phyloP scores from a whole-genome alignment of 2,888 invertebrate species.

The Torymus texanus region DNA sequence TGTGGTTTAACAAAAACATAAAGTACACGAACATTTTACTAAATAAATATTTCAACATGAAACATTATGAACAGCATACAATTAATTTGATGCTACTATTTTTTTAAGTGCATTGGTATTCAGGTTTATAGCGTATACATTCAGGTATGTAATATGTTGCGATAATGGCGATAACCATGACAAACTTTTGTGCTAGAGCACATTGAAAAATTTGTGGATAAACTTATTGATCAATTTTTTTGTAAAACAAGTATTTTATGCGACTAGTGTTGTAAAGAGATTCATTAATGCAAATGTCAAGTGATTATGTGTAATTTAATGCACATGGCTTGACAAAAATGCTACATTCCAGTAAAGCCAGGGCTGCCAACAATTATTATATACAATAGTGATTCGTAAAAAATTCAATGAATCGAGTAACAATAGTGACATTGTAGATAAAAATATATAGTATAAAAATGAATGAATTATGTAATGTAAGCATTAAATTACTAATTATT shows the following conservation, averaged over 20 bases:
- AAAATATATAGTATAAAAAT: conserved; percentile 54
- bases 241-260: conserved; percentile 47
- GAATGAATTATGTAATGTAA: conserved; percentile 58
- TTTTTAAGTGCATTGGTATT: conserved; percentile 38
- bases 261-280: conserved; percentile 48
- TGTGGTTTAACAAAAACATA: conserved; percentile 48
- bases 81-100: conserved; percentile 63
- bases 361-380: conserved; percentile 67
- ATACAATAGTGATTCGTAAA: conserved; percentile 56
- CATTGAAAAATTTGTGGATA: conserved; percentile 41
- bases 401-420: conserved; percentile 57
- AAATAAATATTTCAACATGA: conserved; percentile 65
- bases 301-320: conserved; percentile 41
- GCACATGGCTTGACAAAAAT: conserved; percentile 51
- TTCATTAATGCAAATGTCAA: conserved; percentile 52
- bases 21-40: conserved; percentile 68
- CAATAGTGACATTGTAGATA: conserved; percentile 61
- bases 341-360: conserved; percentile 70
- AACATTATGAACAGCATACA: conserved; percentile 63
- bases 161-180: conserved; percentile 45
- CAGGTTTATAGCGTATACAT: conserved; percentile 32
- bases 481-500: conserved; percentile 58
- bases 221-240: conserved; percentile 43
- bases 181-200: conserved; percentile 46
- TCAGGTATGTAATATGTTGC: conserved; percentile 30